Base-by-base conservation (phyloP, 2,888 invertebrate genomes). In the Polydrusus tereticollis region DNA sequence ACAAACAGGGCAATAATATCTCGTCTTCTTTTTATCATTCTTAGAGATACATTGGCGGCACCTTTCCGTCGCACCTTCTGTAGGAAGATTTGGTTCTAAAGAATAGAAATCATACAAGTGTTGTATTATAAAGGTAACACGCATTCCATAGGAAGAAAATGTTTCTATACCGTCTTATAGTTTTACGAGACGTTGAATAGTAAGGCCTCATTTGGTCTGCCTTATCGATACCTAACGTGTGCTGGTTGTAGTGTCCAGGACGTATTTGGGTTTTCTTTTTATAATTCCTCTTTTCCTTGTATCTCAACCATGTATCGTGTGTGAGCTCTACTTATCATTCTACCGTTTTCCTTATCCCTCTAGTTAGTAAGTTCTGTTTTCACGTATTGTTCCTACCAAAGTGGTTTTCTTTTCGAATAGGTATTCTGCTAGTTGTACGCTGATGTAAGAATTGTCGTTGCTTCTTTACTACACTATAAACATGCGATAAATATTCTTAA, bases 171-270 rank as follows among this genome's bases (percentile, higher is more conserved):
- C n/a, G n/a, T n/a, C n/a, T n/a, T n/a, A n/a, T n/a, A n/a, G n/a
- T n/a, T n/a, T n/a, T n/a, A 59, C 79, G 64, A 47, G 80, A 81
- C 77, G 73, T 77, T 63, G 79, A 76, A 77, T 80, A 81, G 75
- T 81, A 80, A 20, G 79, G 76, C 47, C 77, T 78, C 78, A 82
- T 80, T 72, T 81, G 82, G 73, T 81, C 81, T 55, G 73, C 57
- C 43, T 78, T 68, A 75, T 80, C 77, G 62, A 80, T 74, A 57
- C 78, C 75, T 59, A 66, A 75, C 77, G 78, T 78, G 72, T 78
- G 72, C 59, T 72, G 43, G 75, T 80, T 77, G 76, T 79, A 78
- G n/a, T n/a, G 50, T 62, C 6, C 29, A 55, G 16, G 45, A 69
- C n/a, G 16, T 20, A 10, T 14, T 38, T 14, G 8, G 59, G 59